Conservation (phyloP, 1,140 invertebrate species). For the Cotesia vestalis region DNA sequence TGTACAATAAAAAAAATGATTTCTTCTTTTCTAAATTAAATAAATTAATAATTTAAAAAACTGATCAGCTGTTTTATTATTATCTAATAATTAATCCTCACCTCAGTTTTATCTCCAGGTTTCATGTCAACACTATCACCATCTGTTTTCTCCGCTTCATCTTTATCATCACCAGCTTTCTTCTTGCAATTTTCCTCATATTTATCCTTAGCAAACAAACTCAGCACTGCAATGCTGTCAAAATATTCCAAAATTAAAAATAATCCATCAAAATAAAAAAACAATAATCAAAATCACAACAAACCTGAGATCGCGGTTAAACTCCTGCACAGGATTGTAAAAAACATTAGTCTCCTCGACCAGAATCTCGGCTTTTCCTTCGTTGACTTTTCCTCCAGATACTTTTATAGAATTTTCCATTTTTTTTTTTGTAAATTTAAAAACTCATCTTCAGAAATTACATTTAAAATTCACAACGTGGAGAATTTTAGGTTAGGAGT, state of each 20-base stretch:
- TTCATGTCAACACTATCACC: conserved; percentile 1
- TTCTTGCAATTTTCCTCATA: conserved; percentile 39
- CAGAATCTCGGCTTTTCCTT: conserved; percentile 80
- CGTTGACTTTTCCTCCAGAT: conserved; percentile 60
- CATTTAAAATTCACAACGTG: no score
- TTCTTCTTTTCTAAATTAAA: no score
- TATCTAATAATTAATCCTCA: background rate
- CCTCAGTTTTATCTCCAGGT: conserved; percentile 19
- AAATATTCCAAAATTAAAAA: conserved; percentile 37
- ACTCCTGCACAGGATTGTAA: conserved; percentile 98
- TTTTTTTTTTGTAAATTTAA: no score
- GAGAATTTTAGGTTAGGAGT: no score
- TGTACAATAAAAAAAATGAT: no score
- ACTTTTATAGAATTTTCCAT: background rate
- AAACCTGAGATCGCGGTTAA: conserved; percentile 94
- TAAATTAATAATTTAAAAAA: no score
- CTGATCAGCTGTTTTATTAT: no score
- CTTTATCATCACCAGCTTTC: conserved; percentile 35
- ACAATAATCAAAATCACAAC: conserved; percentile 32
- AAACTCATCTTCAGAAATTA: no score
- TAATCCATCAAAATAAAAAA: conserved; percentile 19
- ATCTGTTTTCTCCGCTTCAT: background rate
- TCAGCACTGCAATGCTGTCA: conserved; percentile 62
- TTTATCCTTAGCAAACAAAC: conserved; percentile 56
- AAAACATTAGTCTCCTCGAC: conserved; percentile 82